Evolutionary conservation across 2,888 invertebrate species (phyloP), one percentile per base, ranked within the genome.

Genomic region (Cinara cedri): DNA sequence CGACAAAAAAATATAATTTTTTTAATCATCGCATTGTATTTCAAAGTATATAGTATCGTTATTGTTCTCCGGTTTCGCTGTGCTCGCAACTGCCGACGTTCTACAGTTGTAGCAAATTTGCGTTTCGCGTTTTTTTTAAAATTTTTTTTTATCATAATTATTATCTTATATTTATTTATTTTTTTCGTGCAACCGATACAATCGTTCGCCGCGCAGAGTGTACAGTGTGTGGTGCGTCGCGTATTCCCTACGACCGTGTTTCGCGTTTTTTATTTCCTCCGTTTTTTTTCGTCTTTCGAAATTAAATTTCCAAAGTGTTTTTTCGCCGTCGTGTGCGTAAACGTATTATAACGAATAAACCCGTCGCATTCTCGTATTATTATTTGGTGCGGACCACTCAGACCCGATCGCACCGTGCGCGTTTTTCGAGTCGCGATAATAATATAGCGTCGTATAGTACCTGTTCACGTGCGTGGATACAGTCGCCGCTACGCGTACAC

Each of bases 301-400:
- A n/a, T n/a, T n/a, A n/a, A n/a, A n/a, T n/a, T n/a, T n/a, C n/a
- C n/a, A n/a, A n/a, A n/a, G n/a, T 65, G 65, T 44, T 19, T 44
- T 65, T 44, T 44, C 1, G 11, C 42, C 6, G 34, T 63, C n/a
- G 42, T 63, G 34, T 63, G 34, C 6, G 34, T n/a, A 34, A 4
- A 4, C 16, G n/a, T n/a, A 63, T 42, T 34, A 34, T 3, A 34
- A 34, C n/a, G n/a, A n/a, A n/a, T n/a, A n/a, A n/a, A n/a, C n/a
- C n/a, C n/a, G n/a, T n/a, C n/a, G n/a, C n/a, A 34, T 11, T 42
- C n/a, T 63, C 19, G 63, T 42, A n/a, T n/a, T 63, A 34, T 63
- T 42, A 9, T 10, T n/a, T n/a, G 13, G 63, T 63, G 63, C 63
- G 19, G 19, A 63, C 42, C 19, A 63, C 19, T 44, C 8, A 63